These are phyloP conservation scores for Capra hircus DNA, from an alignment of 2,113 vertebrate genomes.

Conservation along the genomic window DNA sequence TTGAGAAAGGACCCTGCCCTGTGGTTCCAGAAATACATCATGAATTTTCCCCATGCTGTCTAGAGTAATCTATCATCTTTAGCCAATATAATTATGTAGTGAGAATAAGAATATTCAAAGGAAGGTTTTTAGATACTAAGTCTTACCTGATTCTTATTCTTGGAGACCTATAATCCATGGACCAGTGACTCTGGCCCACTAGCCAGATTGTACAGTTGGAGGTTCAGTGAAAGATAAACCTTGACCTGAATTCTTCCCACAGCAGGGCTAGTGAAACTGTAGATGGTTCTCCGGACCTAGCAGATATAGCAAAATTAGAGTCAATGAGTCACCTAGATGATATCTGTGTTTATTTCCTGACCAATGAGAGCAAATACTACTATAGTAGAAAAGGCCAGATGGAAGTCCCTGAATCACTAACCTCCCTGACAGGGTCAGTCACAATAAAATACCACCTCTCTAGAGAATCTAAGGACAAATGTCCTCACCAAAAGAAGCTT, in stretches of 20 bases:
- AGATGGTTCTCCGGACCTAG: not conserved
- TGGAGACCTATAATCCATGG: not conserved
- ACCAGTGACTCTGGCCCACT: not conserved
- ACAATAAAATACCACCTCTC: not conserved
- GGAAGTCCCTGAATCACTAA: not conserved
- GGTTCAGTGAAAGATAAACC: no score
- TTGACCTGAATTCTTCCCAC: no score
- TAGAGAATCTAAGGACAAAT: not conserved
- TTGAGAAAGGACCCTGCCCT: not conserved
- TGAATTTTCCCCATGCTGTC: no score
- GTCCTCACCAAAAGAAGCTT: not conserved
- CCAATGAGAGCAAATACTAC: not conserved
- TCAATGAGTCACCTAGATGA: not conserved
- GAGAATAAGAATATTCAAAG: not conserved
- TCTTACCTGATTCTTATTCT: not conserved
- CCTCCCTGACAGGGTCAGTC: not conserved
- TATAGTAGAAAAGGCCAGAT: not conserved
- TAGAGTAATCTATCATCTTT: accelerated
- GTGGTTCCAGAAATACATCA: not conserved
- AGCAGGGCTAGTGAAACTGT: not conserved
- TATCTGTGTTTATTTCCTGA: not conserved
- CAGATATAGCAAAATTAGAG: not conserved
- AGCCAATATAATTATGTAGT: no score
- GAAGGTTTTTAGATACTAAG: not conserved
- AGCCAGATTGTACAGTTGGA: no score